Evolutionary conservation across 2,797 vertebrate genomes (phyloP).

Genomic region (Ficedula albicollis): DNA sequence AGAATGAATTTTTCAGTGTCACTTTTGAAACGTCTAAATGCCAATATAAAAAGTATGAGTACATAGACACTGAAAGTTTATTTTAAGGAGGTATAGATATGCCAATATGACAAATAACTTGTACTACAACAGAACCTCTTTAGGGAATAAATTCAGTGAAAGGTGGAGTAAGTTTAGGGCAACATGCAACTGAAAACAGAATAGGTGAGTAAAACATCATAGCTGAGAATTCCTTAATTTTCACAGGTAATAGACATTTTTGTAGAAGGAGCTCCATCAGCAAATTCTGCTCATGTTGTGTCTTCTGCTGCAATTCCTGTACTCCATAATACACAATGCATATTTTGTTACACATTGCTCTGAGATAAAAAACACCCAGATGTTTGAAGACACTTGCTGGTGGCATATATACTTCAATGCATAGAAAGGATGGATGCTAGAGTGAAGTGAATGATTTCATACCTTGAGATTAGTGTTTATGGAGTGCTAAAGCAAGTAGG

Average conservation of each 20-base stretch:
- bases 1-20: not conserved
- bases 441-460: not conserved
- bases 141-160: not conserved
- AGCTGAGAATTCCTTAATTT: not conserved
- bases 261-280: not conserved
- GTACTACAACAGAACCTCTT: not conserved
- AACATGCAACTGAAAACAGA: not conserved
- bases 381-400: not conserved
- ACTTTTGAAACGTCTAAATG: not conserved
- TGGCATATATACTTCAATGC: not conserved
- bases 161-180: not conserved
- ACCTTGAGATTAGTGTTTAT: not conserved
- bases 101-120: not conserved
- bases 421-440: not conserved
- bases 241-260: not conserved
- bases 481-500: not conserved
- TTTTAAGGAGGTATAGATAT: not conserved
- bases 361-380: not conserved
- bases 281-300: not conserved
- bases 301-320: not conserved
- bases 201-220: not conserved
- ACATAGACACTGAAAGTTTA: not conserved
- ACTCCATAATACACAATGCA: not conserved
- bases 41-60: not conserved
- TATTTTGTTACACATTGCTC: not conserved